A percentile compares a stretch with the other conserved stretches of the same genome.
Conservation (phyloP, 2,888 invertebrate genomes). For the Drosophila atripex region DNA sequence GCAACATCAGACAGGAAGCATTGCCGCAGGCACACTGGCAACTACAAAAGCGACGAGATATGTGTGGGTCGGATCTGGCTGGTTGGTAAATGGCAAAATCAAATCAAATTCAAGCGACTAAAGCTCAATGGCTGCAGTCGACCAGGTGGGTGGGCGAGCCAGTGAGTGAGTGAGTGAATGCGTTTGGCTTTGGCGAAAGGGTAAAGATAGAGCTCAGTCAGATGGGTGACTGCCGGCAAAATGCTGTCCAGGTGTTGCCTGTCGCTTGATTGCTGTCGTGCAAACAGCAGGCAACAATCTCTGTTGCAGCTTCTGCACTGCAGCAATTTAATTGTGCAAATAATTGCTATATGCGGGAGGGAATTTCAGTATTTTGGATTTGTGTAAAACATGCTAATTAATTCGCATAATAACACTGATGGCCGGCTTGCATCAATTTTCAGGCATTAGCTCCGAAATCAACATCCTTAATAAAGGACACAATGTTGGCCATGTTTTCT, state of each 20-base stretch:
- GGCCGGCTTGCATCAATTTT: background rate
- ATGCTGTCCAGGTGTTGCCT: conserved; percentile 10
- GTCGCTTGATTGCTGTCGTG: conserved; percentile 5
- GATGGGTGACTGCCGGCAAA: conserved; percentile 2
- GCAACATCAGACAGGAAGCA: conserved; percentile 42
- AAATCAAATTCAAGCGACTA: conserved; percentile 69
- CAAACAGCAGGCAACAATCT: background rate
- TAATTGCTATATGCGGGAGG: conserved; percentile 4
- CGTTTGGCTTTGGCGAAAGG: conserved; percentile 11
- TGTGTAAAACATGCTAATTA: conserved; percentile 22
- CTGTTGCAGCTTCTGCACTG: conserved; percentile 23
- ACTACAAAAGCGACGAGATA: conserved; percentile 36
- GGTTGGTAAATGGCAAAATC: conserved; percentile 67
- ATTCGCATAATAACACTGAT: conserved; percentile 7
- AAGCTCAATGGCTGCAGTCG: conserved; percentile 51
- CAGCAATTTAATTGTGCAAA: conserved; percentile 20
- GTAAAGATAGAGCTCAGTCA: background rate
- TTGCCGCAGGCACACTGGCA: conserved; percentile 29
- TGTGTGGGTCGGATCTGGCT: conserved; percentile 13
- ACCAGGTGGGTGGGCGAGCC: conserved; percentile 8
- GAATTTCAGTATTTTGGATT: conserved; percentile 11
- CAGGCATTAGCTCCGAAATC: background rate
- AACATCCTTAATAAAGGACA: conserved; percentile 4
- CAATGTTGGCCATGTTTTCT: conserved; percentile 11
- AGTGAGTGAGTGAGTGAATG: conserved; percentile 16